Evolutionary conservation across 1,140 invertebrate genomes (phyloP), one percentile per base, ranked within the genome.

Genomic region (Papilio polytes): DNA sequence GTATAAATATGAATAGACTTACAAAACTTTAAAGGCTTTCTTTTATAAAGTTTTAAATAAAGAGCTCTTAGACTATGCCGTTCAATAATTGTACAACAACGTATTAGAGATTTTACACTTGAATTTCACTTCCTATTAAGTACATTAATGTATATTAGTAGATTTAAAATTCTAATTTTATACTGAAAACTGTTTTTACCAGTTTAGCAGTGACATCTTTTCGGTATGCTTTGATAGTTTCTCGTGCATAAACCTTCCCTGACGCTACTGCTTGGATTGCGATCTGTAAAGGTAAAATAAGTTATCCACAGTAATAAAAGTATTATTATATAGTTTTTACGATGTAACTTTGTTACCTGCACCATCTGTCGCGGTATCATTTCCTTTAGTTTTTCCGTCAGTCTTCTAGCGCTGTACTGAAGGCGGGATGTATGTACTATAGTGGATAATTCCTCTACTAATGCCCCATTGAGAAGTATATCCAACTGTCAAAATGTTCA

Each of bases 121-220:
- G 31, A 1, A 31, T 2, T 31, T 3, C 1, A 31, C 3, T 31
- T 31, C 3, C 3, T 1, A 1, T 41, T 41, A 8, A 41, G 36
- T 41, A 41, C 7, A 41, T 41, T 8, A 41, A 41, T 41, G 1
- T 7, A 41, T 41, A 41, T 41, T n/a, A 18, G 51, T 1, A 18
- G 15, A 7, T 48, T 12, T 48, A 48, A 48, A 13, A 13, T 48
- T 12, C 2, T 6, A 59, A 9, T 3, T n/a, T 63, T 26, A 6
- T 26, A 86, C 79, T 81, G 59, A 76, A 44, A 72, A 85, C 81
- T 77, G 20, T 56, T 82, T 96, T 96, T 96, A 99, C 98, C 94
- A 98, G 95, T 97, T 99, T 99, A 79, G 98, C 97, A 18, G 98
- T 98, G 1, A 99, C 98, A 95, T 99, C 98, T 95, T 99, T 99